phyloP scores from a whole-genome alignment of 2,888 invertebrate genomes.

The Coecobrya sp. region DNA sequence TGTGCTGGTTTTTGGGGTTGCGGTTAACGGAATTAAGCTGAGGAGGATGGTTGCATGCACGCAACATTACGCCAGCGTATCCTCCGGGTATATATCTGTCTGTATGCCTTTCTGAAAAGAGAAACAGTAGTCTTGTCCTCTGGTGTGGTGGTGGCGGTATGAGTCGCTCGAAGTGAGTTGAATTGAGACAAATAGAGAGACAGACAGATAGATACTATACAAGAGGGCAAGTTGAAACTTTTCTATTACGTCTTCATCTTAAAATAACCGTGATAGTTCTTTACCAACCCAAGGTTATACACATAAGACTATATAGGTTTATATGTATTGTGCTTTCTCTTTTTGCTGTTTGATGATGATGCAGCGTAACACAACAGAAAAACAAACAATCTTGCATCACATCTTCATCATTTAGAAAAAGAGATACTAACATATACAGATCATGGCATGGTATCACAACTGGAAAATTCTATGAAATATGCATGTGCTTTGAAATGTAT shows the following conservation, averaged over 20 bases:
- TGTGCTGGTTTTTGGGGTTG: constrained; percentile 70
- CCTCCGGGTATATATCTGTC: constrained; percentile 61
- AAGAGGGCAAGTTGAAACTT: constrained; percentile 16
- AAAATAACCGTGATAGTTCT: neutral
- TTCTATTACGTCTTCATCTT: neutral
- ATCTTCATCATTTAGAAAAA: constrained; percentile 51
- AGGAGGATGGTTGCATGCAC: constrained; percentile 59
- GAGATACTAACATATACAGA: neutral
- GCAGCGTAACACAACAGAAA: constrained; percentile 32
- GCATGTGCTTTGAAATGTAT: constrained; percentile 9
- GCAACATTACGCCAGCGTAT: constrained; percentile 70
- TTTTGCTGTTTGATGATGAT: constrained; percentile 12
- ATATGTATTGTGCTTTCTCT: neutral
- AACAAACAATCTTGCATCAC: constrained; percentile 42
- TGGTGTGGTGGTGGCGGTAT: neutral
- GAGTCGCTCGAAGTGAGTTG: constrained; percentile 46
- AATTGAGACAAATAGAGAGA: constrained; percentile 53
- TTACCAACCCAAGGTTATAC: neutral
- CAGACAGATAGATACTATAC: neutral
- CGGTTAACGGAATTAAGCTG: constrained; percentile 68
- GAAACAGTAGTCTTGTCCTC: constrained; percentile 12
- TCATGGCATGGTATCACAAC: neutral
- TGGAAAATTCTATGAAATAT: constrained; percentile 41
- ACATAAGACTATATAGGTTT: neutral
- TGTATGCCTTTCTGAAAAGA: constrained; percentile 17